A percentile compares a stretch with the other conserved stretches of the same genome.
phyloP scores from a whole-genome alignment of 2,113 vertebrate genomes.

The Hoplias malabaricus region DNA sequence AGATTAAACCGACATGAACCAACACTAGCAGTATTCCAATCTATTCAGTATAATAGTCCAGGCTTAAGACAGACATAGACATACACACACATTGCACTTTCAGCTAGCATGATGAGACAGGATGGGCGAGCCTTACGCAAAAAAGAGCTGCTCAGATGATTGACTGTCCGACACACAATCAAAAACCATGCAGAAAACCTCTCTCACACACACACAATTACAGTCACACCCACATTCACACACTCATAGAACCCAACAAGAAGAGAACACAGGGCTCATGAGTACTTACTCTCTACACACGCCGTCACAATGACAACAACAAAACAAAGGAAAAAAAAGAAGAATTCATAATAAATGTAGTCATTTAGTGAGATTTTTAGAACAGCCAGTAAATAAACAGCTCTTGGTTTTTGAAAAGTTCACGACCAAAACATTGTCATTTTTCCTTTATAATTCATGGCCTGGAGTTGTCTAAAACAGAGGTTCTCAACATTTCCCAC shows the following conservation, averaged over 20 bases:
- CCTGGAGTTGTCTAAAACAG: no score
- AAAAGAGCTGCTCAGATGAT: neutral
- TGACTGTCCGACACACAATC: neutral
- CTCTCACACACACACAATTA: no score
- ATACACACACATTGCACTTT: neutral
- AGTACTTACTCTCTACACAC: constrained; percentile 80
- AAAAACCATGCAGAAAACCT: neutral
- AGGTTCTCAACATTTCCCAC: no score
- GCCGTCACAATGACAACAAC: constrained; percentile 72
- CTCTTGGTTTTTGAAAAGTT: no score
- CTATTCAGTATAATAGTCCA: no score
- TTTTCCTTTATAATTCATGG: no score
- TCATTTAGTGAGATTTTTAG: constrained; percentile 6
- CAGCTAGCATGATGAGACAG: neutral
- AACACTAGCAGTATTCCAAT: no score
- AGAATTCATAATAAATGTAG: constrained; percentile 59
- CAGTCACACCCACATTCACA: no score
- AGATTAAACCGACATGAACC: no score
- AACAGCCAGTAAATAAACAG: neutral
- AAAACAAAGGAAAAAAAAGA: constrained; percentile 61
- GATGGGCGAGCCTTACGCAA: neutral
- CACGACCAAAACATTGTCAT: no score
- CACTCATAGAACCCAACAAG: constrained; percentile 59
- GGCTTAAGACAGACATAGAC: neutral
- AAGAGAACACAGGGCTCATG: constrained; percentile 57